Evolutionary conservation across 1,140 invertebrate genomes (phyloP).

Genomic region (Drosophila pandora): DNA sequence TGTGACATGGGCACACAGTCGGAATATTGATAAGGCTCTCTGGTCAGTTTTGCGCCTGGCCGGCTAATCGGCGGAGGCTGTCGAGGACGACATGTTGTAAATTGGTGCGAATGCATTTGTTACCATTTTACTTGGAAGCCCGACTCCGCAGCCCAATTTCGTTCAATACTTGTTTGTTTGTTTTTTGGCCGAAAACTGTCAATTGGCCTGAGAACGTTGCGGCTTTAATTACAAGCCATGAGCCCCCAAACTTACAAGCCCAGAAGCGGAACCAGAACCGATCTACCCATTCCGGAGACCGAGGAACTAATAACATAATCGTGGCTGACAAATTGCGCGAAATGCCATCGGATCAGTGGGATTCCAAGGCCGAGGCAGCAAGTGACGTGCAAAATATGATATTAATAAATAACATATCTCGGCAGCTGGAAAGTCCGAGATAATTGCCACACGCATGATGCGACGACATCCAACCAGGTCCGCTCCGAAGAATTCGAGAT

Average conservation of each 20-base stretch:
- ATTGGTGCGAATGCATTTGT: conserved; percentile 77
- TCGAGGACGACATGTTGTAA: conserved; percentile 45
- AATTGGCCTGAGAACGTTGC: background rate
- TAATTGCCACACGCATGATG: conserved; percentile 43
- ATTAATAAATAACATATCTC: conserved; percentile 48
- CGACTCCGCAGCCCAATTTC: conserved; percentile 20
- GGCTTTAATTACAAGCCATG: conserved; percentile 10
- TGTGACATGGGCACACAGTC: conserved; percentile 56
- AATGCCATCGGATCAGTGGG: conserved; percentile 47
- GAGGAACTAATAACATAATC: conserved; percentile 55
- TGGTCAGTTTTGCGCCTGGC: conserved; percentile 28
- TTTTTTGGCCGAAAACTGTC: background rate
- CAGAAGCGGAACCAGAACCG: background rate
- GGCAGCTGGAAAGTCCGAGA: conserved; percentile 3
- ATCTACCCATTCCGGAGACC: background rate
- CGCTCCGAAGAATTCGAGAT: conserved; percentile 11
- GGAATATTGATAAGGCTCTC: conserved; percentile 76
- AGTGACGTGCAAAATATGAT: conserved; percentile 42
- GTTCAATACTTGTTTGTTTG: background rate
- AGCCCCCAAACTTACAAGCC: background rate
- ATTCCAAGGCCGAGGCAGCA: conserved; percentile 16
- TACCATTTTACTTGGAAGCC: conserved; percentile 43
- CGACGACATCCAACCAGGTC: conserved; percentile 1
- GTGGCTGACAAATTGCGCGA: conserved; percentile 34
- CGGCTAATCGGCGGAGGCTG: conserved; percentile 38